Conservation (phyloP, 2,113 vertebrate species). For the Euleptes europaea region DNA sequence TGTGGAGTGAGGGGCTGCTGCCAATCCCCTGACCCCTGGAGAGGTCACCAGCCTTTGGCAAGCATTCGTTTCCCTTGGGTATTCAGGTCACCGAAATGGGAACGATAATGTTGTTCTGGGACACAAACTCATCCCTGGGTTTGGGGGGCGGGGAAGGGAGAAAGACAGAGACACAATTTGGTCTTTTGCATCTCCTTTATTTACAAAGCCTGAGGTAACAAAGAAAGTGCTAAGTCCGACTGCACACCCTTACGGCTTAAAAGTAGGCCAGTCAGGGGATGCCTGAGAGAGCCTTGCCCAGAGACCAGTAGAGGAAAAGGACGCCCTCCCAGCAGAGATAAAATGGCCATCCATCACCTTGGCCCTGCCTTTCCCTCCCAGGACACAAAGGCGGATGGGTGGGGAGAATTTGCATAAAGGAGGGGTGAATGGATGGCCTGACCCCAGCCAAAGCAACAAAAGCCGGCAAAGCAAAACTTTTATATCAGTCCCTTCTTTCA, state of each 20-base stretch:
- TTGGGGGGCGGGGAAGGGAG: neutral
- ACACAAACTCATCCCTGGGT: neutral
- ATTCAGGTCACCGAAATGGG: too few relatives aligned
- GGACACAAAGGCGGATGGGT: neutral
- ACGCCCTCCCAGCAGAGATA: slow-evolving; percentile 7
- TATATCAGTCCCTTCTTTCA: neutral
- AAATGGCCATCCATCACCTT: neutral
- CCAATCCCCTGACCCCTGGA: too few relatives aligned
- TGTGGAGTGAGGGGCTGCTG: too few relatives aligned
- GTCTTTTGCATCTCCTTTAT: slow-evolving; percentile 62
- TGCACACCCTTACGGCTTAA: slow-evolving; percentile 42
- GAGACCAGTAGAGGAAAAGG: neutral
- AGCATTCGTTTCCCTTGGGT: too few relatives aligned
- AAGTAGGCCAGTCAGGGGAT: slow-evolving; percentile 10
- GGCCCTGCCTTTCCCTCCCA: neutral
- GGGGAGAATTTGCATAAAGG: neutral
- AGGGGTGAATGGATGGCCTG: neutral
- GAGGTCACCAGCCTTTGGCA: too few relatives aligned
- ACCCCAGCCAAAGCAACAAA: neutral
- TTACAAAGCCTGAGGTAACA: slow-evolving; percentile 66
- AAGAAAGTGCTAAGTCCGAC: slow-evolving; percentile 67
- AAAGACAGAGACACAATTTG: neutral
- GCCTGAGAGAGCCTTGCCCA: neutral
- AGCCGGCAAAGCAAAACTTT: neutral
- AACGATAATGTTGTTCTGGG: neutral